Conservation (phyloP, 2,113 vertebrate genomes). For the Lynx canadensis region DNA sequence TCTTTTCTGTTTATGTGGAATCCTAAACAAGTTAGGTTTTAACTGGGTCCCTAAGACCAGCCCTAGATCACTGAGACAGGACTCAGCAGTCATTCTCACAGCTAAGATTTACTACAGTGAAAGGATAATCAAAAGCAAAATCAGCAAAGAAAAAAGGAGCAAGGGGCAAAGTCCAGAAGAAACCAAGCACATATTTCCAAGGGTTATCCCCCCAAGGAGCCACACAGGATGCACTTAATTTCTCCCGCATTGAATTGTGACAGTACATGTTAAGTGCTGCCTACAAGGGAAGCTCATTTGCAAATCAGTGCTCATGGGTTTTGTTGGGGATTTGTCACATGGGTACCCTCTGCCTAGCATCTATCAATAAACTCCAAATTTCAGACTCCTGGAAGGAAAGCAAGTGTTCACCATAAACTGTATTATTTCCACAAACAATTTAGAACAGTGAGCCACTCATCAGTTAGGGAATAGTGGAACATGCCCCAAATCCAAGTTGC, state of each 20-base stretch:
- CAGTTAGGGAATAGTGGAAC: neutral
- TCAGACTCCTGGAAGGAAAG: neutral
- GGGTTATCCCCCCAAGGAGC: neutral
- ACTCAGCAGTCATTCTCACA: neutral
- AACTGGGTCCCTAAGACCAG: neutral
- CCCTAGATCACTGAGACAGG: neutral
- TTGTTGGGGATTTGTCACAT: neutral
- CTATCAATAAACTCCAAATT: neutral
- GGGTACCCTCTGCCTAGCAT: neutral
- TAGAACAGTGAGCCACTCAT: neutral
- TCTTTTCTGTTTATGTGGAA: neutral
- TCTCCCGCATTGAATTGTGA: neutral
- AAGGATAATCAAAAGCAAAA: neutral
- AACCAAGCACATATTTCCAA: neutral
- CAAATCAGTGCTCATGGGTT: neutral
- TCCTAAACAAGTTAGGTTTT: neutral
- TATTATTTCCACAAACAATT: neutral
- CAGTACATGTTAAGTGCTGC: neutral
- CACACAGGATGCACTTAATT: neutral
- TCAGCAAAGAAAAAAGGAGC: neutral
- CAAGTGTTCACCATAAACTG: neutral
- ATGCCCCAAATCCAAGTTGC: neutral
- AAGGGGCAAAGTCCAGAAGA: neutral
- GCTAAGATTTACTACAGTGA: neutral
- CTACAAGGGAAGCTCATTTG: neutral